These are phyloP conservation scores for Ciconia stormi DNA, from an alignment of 2,113 vertebrate genomes.

Conservation along the genomic window DNA sequence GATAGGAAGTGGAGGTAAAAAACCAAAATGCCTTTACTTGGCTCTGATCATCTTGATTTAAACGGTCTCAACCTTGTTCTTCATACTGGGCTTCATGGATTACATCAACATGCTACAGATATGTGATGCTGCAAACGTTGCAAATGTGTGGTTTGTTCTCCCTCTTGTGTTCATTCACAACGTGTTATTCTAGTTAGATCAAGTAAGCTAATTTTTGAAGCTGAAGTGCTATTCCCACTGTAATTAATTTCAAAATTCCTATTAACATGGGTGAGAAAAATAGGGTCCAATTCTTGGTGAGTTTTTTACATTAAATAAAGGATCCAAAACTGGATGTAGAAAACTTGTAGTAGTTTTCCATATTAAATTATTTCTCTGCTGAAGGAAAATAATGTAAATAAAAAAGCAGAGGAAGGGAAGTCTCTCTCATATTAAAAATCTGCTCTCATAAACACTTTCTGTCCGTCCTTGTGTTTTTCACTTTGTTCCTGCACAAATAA, in stretches of 20 bases:
- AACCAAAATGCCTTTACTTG: background rate
- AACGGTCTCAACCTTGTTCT: background rate
- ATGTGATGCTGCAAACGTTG: background rate
- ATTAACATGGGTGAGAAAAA: background rate
- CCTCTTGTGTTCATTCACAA: conserved; percentile 50
- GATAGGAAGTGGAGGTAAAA: background rate
- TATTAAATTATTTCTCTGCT: background rate
- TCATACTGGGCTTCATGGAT: background rate
- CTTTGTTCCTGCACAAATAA: background rate
- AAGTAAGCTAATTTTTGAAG: background rate
- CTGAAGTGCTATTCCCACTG: background rate
- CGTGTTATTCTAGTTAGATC: background rate
- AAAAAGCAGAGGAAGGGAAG: background rate
- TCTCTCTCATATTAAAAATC: background rate
- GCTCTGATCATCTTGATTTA: background rate
- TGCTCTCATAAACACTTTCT: background rate
- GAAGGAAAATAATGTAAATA: background rate
- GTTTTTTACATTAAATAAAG: background rate
- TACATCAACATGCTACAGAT: background rate
- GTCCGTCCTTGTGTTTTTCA: background rate
- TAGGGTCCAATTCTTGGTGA: background rate
- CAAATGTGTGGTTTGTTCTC: conserved; percentile 53
- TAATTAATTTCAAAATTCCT: background rate
- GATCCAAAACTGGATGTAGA: background rate
- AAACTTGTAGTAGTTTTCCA: background rate